phyloP scores from a whole-genome alignment of 2,888 invertebrate species.

The Drosophila rubida region DNA sequence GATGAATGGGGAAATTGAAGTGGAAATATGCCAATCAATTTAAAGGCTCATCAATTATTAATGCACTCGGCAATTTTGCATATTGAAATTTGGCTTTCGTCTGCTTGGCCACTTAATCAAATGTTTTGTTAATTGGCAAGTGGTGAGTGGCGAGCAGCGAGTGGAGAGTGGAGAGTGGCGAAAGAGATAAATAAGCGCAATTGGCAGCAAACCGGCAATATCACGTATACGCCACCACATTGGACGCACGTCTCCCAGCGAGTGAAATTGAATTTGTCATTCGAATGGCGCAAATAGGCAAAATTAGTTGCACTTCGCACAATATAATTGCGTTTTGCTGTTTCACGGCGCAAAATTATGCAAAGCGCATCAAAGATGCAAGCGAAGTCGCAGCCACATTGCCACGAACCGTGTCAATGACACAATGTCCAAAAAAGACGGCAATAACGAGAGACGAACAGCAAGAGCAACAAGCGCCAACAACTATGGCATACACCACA shows the following conservation, averaged over 20 bases:
- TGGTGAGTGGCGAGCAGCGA: constrained; percentile 13
- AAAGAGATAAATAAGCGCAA: constrained; percentile 8
- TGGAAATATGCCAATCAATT: constrained; percentile 24
- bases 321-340: constrained; percentile 49
- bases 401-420: constrained; percentile 49
- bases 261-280: constrained; percentile 70
- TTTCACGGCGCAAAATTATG: constrained; percentile 44
- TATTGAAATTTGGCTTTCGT: constrained; percentile 28
- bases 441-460: constrained; percentile 49
- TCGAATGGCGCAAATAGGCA: constrained; percentile 26
- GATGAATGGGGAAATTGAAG: neutral
- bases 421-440: constrained; percentile 51
- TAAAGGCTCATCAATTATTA: constrained; percentile 27
- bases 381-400: constrained; percentile 29
- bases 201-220: constrained; percentile 44
- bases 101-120: constrained; percentile 64
- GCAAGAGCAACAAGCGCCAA: constrained; percentile 23
- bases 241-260: constrained; percentile 7
- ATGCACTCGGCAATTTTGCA: neutral
- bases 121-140: constrained; percentile 51
- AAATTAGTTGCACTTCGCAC: constrained; percentile 40
- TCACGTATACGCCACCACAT: constrained; percentile 56
- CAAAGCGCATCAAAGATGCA: constrained; percentile 70
- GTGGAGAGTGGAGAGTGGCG: neutral
- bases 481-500: constrained; percentile 10